A percentile compares a stretch with the other conserved stretches of the same genome.
phyloP scores from a whole-genome alignment of 2,113 vertebrate species.

The Rhineura floridana region DNA sequence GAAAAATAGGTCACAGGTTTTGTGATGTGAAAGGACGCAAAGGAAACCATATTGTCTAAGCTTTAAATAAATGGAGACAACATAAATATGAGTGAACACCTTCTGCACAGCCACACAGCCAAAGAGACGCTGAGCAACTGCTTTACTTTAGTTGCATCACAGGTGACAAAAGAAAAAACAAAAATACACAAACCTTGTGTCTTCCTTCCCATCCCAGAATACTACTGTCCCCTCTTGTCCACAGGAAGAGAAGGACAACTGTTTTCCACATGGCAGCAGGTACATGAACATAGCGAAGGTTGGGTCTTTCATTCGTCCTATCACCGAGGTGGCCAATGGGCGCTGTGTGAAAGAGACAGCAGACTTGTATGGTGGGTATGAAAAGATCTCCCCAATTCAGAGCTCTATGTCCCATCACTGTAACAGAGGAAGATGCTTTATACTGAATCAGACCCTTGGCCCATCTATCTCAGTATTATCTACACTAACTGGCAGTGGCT shows the following conservation, averaged over 20 bases:
- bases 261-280: conserved; percentile 82
- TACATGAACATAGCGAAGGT: conserved; percentile 91
- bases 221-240: conserved; percentile 87
- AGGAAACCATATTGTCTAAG: not conserved
- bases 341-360: conserved; percentile 76
- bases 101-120: not conserved
- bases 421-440: too few species aligned
- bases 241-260: conserved; percentile 85
- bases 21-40: not conserved
- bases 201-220: conserved; percentile 90
- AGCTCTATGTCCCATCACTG: not conserved
- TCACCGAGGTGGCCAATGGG: conserved; percentile 83
- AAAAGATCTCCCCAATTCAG: not conserved
- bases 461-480: too few species aligned
- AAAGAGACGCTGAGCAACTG: not conserved
- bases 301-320: conserved; percentile 92
- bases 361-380: not conserved
- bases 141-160: not conserved
- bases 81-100: too few species aligned
- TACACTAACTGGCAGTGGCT: too few species aligned
- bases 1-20: not conserved
- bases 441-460: too few species aligned
- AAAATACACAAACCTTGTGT: conserved; percentile 76
- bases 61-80: too few species aligned
- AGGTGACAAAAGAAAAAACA: not conserved